Percentiles rank a stretch among this genome's conserved stretches.
phyloP scores from a whole-genome alignment of 92 coral and sea anemone genomes.

The Epizoanthus stellaris region DNA sequence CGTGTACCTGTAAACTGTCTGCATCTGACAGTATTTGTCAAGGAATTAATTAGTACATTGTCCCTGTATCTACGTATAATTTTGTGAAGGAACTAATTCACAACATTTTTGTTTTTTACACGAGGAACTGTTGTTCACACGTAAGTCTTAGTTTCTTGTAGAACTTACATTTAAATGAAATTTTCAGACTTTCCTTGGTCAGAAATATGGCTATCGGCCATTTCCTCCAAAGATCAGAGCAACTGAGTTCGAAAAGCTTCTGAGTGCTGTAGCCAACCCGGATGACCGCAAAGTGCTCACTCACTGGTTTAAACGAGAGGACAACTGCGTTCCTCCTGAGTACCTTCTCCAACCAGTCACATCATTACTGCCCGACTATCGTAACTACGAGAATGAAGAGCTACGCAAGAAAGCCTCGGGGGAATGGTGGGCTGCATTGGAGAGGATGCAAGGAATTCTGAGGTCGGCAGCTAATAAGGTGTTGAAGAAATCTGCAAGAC shows the following conservation, averaged over 20 bases:
- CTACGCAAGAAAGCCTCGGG: constrained; percentile 89
- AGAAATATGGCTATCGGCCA: constrained; percentile 98
- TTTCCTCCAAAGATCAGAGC: constrained; percentile 89
- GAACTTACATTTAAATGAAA: not conserved
- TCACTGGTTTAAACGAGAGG: constrained; percentile 88
- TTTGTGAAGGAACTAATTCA: no score
- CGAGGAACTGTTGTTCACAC: no score
- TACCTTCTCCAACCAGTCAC: constrained; percentile 91
- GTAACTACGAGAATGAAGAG: constrained; percentile 78
- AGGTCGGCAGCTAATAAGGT: constrained; percentile 85
- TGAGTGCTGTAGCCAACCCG: constrained; percentile 64
- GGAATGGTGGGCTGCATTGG: constrained; percentile 95
- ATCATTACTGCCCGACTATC: constrained; percentile 86
- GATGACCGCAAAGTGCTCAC: constrained; percentile 74
- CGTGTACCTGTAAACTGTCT: no score
- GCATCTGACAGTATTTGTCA: no score
- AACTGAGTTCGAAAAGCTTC: constrained; percentile 75
- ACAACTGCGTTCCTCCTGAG: constrained; percentile 90
- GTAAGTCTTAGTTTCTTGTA: not conserved
- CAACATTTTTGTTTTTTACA: no score
- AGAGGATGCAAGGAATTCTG: constrained; percentile 90
- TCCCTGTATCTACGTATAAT: no score
- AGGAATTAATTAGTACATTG: not conserved
- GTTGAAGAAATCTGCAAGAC: constrained; percentile 65
- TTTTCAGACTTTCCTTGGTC: constrained; percentile 92